Percentiles rank a stretch among this genome's conserved stretches.
Conservation (phyloP, 2,797 vertebrate species). For the Clarias platycephalus region DNA sequence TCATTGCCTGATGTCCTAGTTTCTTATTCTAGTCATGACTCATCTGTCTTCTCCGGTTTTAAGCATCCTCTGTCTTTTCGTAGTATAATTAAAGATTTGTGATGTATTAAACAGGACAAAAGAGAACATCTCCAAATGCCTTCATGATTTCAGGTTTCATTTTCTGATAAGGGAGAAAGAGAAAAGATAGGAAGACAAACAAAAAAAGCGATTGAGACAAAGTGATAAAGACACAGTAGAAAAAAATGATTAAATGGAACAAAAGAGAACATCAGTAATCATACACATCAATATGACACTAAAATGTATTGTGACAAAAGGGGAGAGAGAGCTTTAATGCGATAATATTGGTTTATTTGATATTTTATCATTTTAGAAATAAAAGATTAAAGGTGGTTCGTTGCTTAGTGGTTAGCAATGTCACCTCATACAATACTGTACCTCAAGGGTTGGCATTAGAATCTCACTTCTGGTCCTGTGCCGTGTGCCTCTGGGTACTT, state of each 20-base stretch:
- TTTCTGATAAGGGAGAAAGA: slow-evolving; percentile 10
- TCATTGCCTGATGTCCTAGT: background rate
- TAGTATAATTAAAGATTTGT: slow-evolving; percentile 12
- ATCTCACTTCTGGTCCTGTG: too few species aligned
- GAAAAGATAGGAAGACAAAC: background rate
- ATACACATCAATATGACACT: background rate
- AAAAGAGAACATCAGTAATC: slow-evolving; percentile 54
- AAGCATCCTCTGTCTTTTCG: background rate
- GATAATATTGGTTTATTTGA: background rate
- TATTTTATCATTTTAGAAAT: background rate
- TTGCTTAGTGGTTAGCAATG: too few species aligned
- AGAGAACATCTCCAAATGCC: slow-evolving; percentile 16
- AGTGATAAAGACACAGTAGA: background rate
- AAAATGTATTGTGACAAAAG: slow-evolving; percentile 47
- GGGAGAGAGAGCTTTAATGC: slow-evolving; percentile 52
- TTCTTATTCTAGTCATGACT: background rate
- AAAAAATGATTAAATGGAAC: slow-evolving; percentile 28
- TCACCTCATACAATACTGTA: too few species aligned
- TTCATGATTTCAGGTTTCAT: slow-evolving; percentile 18
- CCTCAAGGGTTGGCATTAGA: too few species aligned
- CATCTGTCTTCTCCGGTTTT: slow-evolving; percentile 4
- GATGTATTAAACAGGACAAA: slow-evolving; percentile 17
- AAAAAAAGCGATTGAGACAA: background rate
- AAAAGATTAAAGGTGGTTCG: too few species aligned
- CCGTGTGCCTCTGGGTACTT: too few species aligned